Base-by-base conservation (phyloP, 2,888 invertebrate species). In the Drosophila suboccidentalis region DNA sequence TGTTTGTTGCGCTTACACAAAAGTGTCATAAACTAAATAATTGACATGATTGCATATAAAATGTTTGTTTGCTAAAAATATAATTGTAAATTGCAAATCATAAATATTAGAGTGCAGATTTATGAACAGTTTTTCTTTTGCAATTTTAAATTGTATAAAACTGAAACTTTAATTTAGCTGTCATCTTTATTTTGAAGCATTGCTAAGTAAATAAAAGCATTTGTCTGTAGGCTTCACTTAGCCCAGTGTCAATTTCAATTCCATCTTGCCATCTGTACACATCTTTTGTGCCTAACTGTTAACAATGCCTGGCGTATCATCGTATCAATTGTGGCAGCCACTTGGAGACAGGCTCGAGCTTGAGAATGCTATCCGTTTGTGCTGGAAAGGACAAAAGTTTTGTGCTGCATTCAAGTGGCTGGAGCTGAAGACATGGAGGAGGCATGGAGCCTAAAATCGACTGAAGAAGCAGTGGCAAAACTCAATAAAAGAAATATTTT, bases 401-500 rank as follows among this genome's bases (percentile, higher is more conserved):
- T 75, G 71, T 62, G 65, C 43, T 57, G 60, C 64, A 65, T 68
- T 70, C 66, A 70, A 80, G 64, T 61, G 66, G 59, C 46, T 58
- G 47, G 55, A 19, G 53, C 8, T 17, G 32, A 13, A 9, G 32
- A 13, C 8, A 1, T n/a, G n/a, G 43, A 41, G n/a, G 17, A n/a
- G 43, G 64, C 22, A 53, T 38, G 59, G 55, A 61, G 80, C 80
- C 80, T 75, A 77, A 77, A 79, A 77, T 79, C 80, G 77, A 79
- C 60, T 70, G 66, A 60, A 41, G 66, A 53, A 41, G 63, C 65
- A 54, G 34, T 46, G 69, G 70, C 43, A 67, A 80, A 89, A 85
- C 84, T 85, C 84, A 85, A 85, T 85, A 89, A 89, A 85, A 85
- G 84, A 85, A 85, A 85, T 85, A 85, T 85, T 85, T 85, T 89